Evolutionary conservation across 2,113 vertebrate species (phyloP).

Genomic region (Ophiodon elongatus): DNA sequence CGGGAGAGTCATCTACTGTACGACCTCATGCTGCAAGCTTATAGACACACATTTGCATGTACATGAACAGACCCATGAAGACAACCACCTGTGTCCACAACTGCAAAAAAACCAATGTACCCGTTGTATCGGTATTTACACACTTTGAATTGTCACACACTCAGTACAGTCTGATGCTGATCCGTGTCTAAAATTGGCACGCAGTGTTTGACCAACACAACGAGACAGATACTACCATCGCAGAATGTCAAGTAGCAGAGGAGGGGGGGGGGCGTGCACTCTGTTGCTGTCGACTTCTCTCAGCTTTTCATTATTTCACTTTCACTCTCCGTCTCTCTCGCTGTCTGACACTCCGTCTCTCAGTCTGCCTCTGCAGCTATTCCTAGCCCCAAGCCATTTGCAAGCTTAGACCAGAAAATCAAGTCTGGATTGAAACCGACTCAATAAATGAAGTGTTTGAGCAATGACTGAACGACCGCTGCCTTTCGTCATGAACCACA

Average conservation of each 20-base stretch:
- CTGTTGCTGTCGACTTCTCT: constrained; percentile 14
- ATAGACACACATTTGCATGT: constrained; percentile 10
- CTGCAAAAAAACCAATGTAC: neutral
- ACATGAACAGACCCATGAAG: constrained; percentile 12
- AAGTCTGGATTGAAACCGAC: neutral
- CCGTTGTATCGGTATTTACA: constrained; percentile 7
- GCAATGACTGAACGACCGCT: neutral
- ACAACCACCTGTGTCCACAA: constrained; percentile 17
- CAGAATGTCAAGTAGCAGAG: constrained; percentile 42
- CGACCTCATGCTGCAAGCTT: constrained; percentile 16
- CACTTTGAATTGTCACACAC: neutral
- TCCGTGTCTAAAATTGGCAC: neutral
- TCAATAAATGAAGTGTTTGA: neutral
- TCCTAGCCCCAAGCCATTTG: constrained; percentile 2
- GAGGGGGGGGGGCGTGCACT: constrained; percentile 4
- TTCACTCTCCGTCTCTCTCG: neutral
- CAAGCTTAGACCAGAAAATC: constrained; percentile 9
- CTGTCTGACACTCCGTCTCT: constrained; percentile 27
- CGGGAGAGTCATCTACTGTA: neutral
- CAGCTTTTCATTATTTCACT: constrained; percentile 29
- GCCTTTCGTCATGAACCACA: neutral
- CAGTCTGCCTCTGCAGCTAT: constrained; percentile 18
- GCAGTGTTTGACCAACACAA: constrained; percentile 8
- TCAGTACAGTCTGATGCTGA: neutral
- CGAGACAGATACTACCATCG: constrained; percentile 37